Conservation (phyloP, 2,113 vertebrate genomes). For the Apodemus speciosus region DNA sequence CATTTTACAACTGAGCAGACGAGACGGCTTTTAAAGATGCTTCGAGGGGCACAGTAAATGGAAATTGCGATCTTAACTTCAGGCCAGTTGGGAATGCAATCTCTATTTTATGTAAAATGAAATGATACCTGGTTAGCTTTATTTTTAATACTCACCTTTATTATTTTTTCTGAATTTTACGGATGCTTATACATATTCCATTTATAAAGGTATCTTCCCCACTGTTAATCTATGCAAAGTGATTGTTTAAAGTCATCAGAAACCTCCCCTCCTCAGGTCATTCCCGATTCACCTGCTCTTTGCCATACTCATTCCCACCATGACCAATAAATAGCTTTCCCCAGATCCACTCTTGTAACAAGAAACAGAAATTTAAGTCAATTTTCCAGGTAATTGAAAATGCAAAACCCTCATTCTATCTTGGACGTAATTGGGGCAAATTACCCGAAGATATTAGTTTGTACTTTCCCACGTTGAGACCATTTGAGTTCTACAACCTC, state of each 20-base stretch:
- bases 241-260: constrained; percentile 58
- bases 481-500: neutral
- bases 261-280: constrained; percentile 16
- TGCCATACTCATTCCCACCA: neutral
- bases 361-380: constrained; percentile 56
- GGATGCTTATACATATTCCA: constrained; percentile 61
- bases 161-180: constrained; percentile 80
- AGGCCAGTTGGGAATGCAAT: constrained; percentile 76
- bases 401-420: constrained; percentile 52
- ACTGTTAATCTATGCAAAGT: constrained; percentile 60
- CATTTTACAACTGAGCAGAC: constrained; percentile 76
- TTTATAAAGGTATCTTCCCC: constrained; percentile 62
- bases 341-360: neutral
- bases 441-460: constrained; percentile 56
- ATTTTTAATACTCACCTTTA: constrained; percentile 81
- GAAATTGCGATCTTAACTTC: constrained; percentile 73
- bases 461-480: constrained; percentile 27
- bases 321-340: constrained; percentile 54
- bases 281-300: neutral
- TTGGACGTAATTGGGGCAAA: constrained; percentile 50
- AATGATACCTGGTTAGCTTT: constrained; percentile 83
- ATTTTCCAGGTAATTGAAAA: constrained; percentile 64
- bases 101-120: constrained; percentile 81
- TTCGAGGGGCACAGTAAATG: constrained; percentile 82
- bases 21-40: constrained; percentile 79